Evolutionary conservation across 1,140 invertebrate genomes (phyloP).

Genomic region (Prorops nasuta): DNA sequence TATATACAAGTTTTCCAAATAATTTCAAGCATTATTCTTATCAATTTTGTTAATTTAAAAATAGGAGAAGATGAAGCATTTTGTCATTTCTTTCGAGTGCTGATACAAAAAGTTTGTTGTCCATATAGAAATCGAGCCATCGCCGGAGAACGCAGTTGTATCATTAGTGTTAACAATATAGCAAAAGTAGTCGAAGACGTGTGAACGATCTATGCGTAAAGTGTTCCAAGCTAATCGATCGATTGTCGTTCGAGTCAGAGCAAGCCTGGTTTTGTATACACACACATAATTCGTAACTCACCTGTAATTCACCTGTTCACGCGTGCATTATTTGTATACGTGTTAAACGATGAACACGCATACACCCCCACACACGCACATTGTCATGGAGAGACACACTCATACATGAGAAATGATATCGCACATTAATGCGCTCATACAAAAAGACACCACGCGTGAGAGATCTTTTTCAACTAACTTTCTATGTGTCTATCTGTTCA

Average conservation of each 20-base stretch:
- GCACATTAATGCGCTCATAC: neutral
- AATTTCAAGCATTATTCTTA: too few relatives aligned
- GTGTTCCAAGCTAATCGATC: constrained; percentile 4
- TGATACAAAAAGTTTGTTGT: too few relatives aligned
- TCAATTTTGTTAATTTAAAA: too few relatives aligned
- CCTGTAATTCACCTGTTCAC: constrained; percentile 8
- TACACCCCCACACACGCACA: neutral
- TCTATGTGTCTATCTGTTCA: constrained; percentile 54
- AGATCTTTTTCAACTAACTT: constrained; percentile 43
- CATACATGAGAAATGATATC: neutral
- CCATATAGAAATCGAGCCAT: too few relatives aligned
- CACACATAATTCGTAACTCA: constrained; percentile 4
- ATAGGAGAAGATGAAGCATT: too few relatives aligned
- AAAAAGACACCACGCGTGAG: constrained; percentile 17
- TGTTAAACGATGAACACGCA: constrained; percentile 4
- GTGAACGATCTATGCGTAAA: constrained; percentile 15
- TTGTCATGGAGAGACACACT: neutral
- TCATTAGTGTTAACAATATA: constrained; percentile 9
- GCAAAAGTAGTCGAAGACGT: constrained; percentile 5
- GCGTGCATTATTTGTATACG: too few relatives aligned
- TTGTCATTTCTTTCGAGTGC: too few relatives aligned
- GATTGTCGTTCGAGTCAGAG: constrained; percentile 9
- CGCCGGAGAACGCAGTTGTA: too few relatives aligned
- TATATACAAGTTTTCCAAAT: too few relatives aligned
- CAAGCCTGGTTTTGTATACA: too few relatives aligned